A percentile compares a stretch with the other conserved stretches of the same genome.
phyloP scores from a whole-genome alignment of 2,797 vertebrate genomes.

The Monodelphis domestica region DNA sequence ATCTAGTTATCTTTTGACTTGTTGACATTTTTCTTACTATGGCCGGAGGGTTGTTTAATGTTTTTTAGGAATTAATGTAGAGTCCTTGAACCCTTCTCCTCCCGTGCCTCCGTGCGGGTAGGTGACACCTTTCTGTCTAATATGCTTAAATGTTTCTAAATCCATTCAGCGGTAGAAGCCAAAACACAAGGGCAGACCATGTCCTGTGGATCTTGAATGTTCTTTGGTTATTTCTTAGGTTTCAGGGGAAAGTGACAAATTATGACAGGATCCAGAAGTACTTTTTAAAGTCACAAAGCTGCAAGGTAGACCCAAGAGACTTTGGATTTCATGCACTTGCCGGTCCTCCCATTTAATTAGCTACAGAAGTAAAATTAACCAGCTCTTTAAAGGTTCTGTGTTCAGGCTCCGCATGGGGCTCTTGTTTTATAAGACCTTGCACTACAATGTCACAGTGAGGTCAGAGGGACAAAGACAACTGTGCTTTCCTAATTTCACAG shows the following conservation, averaged over 20 bases:
- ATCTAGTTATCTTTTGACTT: conserved; percentile 66
- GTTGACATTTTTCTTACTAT: conserved; percentile 73
- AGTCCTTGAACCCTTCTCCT: conserved; percentile 80
- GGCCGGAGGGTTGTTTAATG: conserved; percentile 74
- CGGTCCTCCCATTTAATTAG: conserved; percentile 90
- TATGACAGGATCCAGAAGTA: conserved; percentile 87
- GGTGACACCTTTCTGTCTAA: conserved; percentile 84
- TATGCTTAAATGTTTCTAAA: conserved; percentile 88
- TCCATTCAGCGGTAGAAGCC: conserved; percentile 87
- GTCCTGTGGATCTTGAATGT: conserved; percentile 88
- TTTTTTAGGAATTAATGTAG: conserved; percentile 80
- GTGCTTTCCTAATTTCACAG: conserved; percentile 81
- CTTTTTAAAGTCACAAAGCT: conserved; percentile 89
- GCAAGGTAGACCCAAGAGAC: conserved; percentile 78
- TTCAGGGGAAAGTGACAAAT: conserved; percentile 86
- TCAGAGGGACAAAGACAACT: conserved; percentile 83
- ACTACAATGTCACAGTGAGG: conserved; percentile 83
- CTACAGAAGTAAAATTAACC: conserved; percentile 91
- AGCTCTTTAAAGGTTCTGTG: conserved; percentile 81
- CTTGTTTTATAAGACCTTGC: conserved; percentile 87
- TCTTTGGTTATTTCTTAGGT: conserved; percentile 76
- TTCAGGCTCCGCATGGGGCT: conserved; percentile 78
- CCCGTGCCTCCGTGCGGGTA: conserved; percentile 71
- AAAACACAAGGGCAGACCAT: conserved; percentile 88
- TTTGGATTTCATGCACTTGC: conserved; percentile 88